Conservation (phyloP, 2,888 invertebrate species). For the Zygaena filipendulae region DNA sequence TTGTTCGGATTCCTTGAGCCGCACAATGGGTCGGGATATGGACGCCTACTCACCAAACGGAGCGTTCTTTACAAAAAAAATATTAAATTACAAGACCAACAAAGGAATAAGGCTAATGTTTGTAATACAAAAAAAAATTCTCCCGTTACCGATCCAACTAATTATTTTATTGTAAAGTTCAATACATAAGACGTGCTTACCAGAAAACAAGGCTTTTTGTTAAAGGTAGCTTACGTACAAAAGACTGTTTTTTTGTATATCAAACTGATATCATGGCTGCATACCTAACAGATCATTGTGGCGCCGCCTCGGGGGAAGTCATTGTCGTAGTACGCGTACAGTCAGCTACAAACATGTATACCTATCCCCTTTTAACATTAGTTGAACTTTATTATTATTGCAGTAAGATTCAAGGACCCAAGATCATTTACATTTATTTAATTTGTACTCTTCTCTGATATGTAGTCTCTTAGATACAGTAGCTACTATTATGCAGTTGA, state of each 20-base stretch:
- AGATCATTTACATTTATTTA: too few relatives aligned
- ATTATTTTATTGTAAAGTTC: slow-evolving; percentile 59
- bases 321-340: too few relatives aligned
- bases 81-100: slow-evolving; percentile 60
- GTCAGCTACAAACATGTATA: too few relatives aligned
- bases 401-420: too few relatives aligned
- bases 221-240: slow-evolving; percentile 43
- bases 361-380: too few relatives aligned
- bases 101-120: slow-evolving; percentile 42
- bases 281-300: slow-evolving; percentile 15
- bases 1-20: too few relatives aligned
- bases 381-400: too few relatives aligned
- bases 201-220: slow-evolving; percentile 58
- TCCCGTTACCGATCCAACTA: slow-evolving; percentile 58
- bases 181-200: slow-evolving; percentile 52
- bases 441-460: too few relatives aligned
- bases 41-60: slow-evolving; percentile 36
- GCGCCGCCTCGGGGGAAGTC: too few relatives aligned
- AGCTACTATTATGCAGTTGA: too few relatives aligned
- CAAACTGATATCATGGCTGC: slow-evolving; percentile 41
- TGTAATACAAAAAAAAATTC: slow-evolving; percentile 43
- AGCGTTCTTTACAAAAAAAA: slow-evolving; percentile 52
- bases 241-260: slow-evolving; percentile 40
- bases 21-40: too few relatives aligned
- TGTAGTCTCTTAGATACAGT: too few relatives aligned